Evolutionary conservation across 2,113 vertebrate genomes (phyloP).

Genomic region (Mesembrinibis cayennensis): DNA sequence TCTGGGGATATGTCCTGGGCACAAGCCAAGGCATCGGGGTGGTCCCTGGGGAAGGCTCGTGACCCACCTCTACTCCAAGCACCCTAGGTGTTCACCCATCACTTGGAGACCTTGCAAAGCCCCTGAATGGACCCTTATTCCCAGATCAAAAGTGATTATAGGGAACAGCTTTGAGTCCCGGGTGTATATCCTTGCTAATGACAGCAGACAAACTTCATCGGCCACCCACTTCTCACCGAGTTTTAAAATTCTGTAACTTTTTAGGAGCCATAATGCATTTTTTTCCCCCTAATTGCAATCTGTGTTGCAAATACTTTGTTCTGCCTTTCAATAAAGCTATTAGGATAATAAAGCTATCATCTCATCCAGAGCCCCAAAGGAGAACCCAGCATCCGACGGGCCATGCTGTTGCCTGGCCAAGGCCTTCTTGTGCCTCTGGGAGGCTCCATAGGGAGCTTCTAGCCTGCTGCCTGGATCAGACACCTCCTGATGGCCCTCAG

Average conservation of each 20-base stretch:
- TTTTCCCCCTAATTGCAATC: not conserved
- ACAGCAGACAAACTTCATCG: not conserved
- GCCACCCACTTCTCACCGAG: not conserved
- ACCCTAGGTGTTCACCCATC: not conserved
- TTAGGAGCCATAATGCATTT: not conserved
- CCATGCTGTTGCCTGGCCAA: fast-evolving
- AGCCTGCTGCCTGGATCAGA: not conserved
- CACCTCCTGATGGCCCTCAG: not conserved
- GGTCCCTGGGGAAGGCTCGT: not conserved
- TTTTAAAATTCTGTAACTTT: not conserved
- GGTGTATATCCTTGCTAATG: not conserved
- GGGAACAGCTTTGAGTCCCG: not conserved
- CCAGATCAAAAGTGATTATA: fast-evolving
- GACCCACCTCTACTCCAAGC: fast-evolving
- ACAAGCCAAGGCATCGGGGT: not conserved
- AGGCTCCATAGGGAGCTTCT: not conserved
- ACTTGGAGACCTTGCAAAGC: not conserved
- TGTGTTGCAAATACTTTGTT: not conserved
- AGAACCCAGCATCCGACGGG: not conserved
- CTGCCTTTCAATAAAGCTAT: not conserved
- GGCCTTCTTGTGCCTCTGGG: not conserved
- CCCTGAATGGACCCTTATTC: not conserved
- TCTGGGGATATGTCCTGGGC: too few relatives aligned
- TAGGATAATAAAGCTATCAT: not conserved
- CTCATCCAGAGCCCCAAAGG: not conserved